phyloP scores from a whole-genome alignment of 2,888 invertebrate species.

The Phyllotreta striolata region DNA sequence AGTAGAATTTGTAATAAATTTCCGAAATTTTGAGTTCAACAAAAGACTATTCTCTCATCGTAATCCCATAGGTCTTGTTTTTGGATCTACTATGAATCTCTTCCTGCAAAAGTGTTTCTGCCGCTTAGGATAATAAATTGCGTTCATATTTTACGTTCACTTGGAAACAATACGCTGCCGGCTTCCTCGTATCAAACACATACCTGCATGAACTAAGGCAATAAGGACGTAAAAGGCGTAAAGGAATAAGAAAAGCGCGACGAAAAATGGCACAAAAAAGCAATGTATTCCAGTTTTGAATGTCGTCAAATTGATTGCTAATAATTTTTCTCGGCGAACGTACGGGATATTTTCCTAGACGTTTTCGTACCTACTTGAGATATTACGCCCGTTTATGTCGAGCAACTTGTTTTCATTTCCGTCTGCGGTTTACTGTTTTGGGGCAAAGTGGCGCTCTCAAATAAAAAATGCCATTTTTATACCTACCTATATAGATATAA shows the following conservation, averaged over 20 bases:
- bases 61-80: slow-evolving; percentile 24
- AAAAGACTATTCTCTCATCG: slow-evolving; percentile 4
- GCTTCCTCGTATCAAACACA: slow-evolving; percentile 27
- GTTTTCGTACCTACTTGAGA: slow-evolving; percentile 22
- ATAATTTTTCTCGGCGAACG: slow-evolving; percentile 24
- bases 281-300: slow-evolving; percentile 22
- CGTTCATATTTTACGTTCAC: slow-evolving; percentile 26
- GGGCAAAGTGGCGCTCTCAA: too few species aligned
- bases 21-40: slow-evolving; percentile 6
- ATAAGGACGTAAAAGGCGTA: slow-evolving; percentile 16
- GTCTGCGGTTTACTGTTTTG: not conserved
- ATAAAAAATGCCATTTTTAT: too few species aligned
- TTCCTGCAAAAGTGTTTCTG: slow-evolving; percentile 25
- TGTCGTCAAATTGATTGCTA: slow-evolving; percentile 31
- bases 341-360: slow-evolving; percentile 18
- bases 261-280: slow-evolving; percentile 9
- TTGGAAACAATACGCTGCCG: slow-evolving; percentile 30
- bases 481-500: too few species aligned
- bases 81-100: slow-evolving; percentile 25
- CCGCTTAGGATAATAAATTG: slow-evolving; percentile 25
- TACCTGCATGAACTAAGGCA: slow-evolving; percentile 28
- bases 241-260: slow-evolving; percentile 4
- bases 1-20: slow-evolving; percentile 13
- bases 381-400: slow-evolving; percentile 16
- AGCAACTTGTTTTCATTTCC: slow-evolving; percentile 13